These are phyloP conservation scores for Cryptophagus acutangulus DNA, from an alignment of 2,888 invertebrate species.

Conservation along the genomic window DNA sequence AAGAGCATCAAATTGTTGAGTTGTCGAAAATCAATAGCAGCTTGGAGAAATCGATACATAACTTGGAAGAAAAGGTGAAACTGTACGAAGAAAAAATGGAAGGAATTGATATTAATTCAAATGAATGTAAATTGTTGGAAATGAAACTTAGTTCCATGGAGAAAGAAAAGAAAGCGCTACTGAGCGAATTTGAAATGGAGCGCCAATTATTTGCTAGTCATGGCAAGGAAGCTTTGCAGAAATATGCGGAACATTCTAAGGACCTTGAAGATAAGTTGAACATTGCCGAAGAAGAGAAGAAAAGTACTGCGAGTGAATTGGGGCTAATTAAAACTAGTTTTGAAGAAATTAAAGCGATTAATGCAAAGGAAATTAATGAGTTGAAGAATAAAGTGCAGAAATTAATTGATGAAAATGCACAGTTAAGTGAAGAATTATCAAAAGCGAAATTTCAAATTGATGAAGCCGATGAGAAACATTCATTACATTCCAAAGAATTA, in stretches of 20 bases:
- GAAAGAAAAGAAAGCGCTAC: conserved; percentile 18
- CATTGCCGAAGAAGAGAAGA: background rate
- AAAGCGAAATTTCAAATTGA: background rate
- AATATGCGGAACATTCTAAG: conserved; percentile 1
- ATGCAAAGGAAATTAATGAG: background rate
- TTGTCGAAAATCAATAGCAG: too few species aligned
- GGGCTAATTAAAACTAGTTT: background rate
- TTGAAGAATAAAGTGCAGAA: background rate
- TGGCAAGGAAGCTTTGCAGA: background rate
- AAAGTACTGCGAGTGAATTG: background rate
- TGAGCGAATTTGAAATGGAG: conserved; percentile 3
- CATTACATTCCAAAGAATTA: conserved; percentile 3
- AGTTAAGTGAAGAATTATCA: background rate
- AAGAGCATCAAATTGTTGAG: too few species aligned
- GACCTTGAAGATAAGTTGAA: conserved; percentile 2
- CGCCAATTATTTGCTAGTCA: conserved; percentile 2
- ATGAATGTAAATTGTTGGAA: conserved; percentile 6
- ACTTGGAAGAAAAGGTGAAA: conserved; percentile 23
- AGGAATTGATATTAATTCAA: conserved; percentile 16
- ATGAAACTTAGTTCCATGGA: too few species aligned
- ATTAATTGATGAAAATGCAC: background rate
- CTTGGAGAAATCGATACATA: conserved; percentile 26
- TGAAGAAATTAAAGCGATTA: background rate
- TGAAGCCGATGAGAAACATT: background rate
- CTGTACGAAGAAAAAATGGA: conserved; percentile 13